Percentiles rank a stretch among this genome's conserved stretches.
Conservation (phyloP, 2,797 vertebrate genomes). For the Hemitrygon akajei region DNA sequence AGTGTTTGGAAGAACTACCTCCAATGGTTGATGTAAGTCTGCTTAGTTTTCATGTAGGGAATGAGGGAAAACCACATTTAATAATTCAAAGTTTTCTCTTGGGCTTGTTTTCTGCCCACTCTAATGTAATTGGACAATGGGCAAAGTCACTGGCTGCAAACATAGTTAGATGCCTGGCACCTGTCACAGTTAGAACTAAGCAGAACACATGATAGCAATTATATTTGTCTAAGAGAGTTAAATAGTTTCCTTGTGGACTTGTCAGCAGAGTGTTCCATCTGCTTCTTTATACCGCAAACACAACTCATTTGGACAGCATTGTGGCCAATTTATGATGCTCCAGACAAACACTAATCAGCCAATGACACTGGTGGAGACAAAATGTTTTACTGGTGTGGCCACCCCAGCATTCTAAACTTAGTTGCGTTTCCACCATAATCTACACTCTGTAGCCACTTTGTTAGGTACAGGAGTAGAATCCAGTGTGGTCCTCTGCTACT, state of each 20-base stretch:
- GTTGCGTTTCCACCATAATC: not conserved
- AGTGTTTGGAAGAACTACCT: slow-evolving; percentile 19
- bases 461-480: too few species aligned
- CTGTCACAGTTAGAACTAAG: not conserved
- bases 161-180: slow-evolving; percentile 26
- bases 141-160: not conserved
- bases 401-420: not conserved
- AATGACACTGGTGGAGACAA: not conserved
- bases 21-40: slow-evolving; percentile 23
- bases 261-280: slow-evolving; percentile 31
- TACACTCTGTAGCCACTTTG: not conserved
- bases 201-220: slow-evolving; percentile 34
- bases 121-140: slow-evolving; percentile 38
- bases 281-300: slow-evolving; percentile 22
- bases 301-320: slow-evolving; percentile 1
- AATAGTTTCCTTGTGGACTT: not conserved
- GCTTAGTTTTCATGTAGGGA: not conserved
- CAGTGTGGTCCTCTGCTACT: too few species aligned
- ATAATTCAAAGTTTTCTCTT: slow-evolving; percentile 19
- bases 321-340: not conserved
- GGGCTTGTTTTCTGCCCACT: not conserved
- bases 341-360: not conserved
- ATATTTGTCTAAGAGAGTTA: slow-evolving; percentile 36
- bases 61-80: slow-evolving; percentile 32
- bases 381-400: not conserved